Percentiles rank a stretch among this genome's conserved stretches.
Conservation (phyloP, 2,113 vertebrate genomes). For the Anser cygnoides region DNA sequence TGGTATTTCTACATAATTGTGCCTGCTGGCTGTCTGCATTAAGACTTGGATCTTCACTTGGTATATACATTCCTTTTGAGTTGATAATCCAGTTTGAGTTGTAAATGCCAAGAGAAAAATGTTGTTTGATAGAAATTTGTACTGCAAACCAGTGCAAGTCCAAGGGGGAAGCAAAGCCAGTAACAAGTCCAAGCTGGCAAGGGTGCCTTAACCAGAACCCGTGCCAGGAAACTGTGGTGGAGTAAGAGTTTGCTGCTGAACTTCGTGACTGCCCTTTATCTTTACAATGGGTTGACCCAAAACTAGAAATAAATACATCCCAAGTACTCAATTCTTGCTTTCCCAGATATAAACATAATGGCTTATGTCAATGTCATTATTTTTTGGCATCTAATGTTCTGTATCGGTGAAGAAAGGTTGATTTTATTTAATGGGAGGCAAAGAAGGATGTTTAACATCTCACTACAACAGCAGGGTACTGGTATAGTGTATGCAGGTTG, state of each 20-base stretch:
- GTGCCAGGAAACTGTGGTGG: constrained; percentile 32
- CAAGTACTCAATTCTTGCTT: not conserved
- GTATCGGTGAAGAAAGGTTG: not conserved
- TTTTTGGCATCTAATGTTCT: not conserved
- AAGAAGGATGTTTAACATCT: not conserved
- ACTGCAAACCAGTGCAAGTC: constrained; percentile 13
- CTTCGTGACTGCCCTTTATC: not conserved
- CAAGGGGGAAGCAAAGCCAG: constrained; percentile 21
- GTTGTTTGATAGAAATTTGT: constrained; percentile 53
- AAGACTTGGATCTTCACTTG: constrained; percentile 25
- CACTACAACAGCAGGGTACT: not conserved
- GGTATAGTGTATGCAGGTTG: not conserved
- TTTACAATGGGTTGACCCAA: not conserved
- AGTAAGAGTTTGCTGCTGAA: constrained; percentile 6
- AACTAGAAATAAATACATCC: not conserved
- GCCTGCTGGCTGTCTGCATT: constrained; percentile 30
- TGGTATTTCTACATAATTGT: constrained; percentile 39
- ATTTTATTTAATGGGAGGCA: not conserved
- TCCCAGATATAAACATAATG: not conserved
- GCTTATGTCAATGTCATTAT: not conserved
- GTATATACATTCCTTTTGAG: constrained; percentile 52
- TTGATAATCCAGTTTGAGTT: constrained; percentile 45
- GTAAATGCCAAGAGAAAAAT: constrained; percentile 44
- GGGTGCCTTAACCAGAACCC: not conserved
- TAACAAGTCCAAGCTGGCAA: constrained; percentile 53